Evolutionary conservation across 2,888 invertebrate species (phyloP), one percentile per base, ranked within the genome.

Genomic region (Amphipoea lucens): DNA sequence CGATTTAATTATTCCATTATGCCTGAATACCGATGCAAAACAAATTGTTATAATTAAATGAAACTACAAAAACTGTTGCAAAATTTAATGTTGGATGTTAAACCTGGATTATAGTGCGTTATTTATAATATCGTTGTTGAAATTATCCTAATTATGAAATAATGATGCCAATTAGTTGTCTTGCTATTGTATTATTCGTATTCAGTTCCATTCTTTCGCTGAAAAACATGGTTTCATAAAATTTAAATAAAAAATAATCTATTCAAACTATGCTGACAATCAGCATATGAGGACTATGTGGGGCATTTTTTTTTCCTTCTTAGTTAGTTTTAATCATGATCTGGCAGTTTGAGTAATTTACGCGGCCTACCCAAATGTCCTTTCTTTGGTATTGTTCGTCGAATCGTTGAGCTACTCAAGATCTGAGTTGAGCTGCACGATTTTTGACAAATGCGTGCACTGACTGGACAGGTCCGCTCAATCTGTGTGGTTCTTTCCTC

Each of bases 1-100:
- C 36, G 4, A 81, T 66, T 81, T 12, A n/a, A 60, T 81, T 29
- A 71, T 54, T 80, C 12, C 40, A n/a, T 40, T 73, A 57, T 6
- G 73, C 57, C 17, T 66, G 63, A 72, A 51, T 66, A 14, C 17
- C 57, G 45, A 65, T 65, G 14, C 2, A 65, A 65, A 81, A 65
- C 4, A 48, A 72, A 71, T 12, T 57, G 57, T 29, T 48, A 7
- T 51, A 23, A 36, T 51, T 36, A 5, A n/a, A 60, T 48, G 0
- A n/a, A 23, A 36, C 6, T n/a, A 48, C 20, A 40, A 45, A 78
- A 78, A 40, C n/a, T 20, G 6, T 57, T 20, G 36, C 11, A 7
- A 2, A 66, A 23, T 65, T 40, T 45, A 6, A n/a, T 77, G 4
- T 14, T 54, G 9, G 17, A 42, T 42, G 1, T 14, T 4, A 78